Evolutionary conservation across 2,797 vertebrate genomes (phyloP), one percentile per base, ranked within the genome.

Genomic region (Zalophus californianus): DNA sequence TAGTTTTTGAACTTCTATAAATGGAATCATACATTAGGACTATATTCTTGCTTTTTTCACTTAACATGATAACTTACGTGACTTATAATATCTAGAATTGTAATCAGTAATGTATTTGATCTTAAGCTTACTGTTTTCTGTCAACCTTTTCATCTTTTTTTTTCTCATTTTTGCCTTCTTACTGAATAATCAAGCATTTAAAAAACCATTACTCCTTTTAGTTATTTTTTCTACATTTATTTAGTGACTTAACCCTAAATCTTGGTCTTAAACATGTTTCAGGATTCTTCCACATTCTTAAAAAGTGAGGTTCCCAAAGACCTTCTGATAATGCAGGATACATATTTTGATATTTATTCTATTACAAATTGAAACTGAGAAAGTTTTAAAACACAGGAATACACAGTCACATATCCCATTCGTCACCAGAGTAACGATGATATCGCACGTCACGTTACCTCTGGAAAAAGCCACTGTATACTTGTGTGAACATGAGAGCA

Each of bases 121-220:
- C 70, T 93, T 84, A 72, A 96, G 14, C 72, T 77, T 77, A 58
- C 29, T 90, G 29, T 86, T 86, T 83, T 91, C 60, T 88, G 50
- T 75, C 16, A 84, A 27, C 9, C 54, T 25, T 78, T 80, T 86
- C 15, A 50, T 60, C 18, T 41, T 83, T 66, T 75, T 75, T 83
- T 89, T 7, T 7, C 38, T 82, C 12, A 27, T 13, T 48, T 54
- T 87, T 94, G 7, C 15, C 4, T 78, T 48, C 23, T 96, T 73
- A 2, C 84, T 91, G 54, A 88, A 9, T 78, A 44, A 66, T 73
- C 13, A 38, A 44, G 14, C 70, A 68, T 54, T 89, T 93, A 23
- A 23, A 90, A 86, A 25, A n/a, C 54, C 48, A 21, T 15, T 78
- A 60, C 68, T 91, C 9, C 4, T 86, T n/a, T 78, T 85, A 16